A percentile compares a stretch with the other conserved stretches of the same genome.
Conservation (phyloP, 2,113 vertebrate species). For the Numenius arquata region DNA sequence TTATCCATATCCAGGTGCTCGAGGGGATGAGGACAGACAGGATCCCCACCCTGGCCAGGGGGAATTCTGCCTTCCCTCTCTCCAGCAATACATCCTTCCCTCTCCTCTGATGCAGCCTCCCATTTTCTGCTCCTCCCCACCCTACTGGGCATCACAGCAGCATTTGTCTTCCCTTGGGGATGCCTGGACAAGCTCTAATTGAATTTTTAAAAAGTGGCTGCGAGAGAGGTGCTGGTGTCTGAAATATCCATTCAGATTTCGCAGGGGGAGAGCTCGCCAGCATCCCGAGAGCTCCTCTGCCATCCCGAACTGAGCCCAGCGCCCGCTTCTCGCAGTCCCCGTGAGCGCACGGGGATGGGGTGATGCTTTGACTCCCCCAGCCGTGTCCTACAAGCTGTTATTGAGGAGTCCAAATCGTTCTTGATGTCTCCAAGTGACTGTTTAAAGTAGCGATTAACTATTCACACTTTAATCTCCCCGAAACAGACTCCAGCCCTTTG, state of each 20-base stretch:
- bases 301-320: background rate
- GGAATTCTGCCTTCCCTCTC: background rate
- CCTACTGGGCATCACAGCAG: background rate
- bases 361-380: background rate
- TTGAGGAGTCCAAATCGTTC: background rate
- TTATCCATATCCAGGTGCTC: background rate
- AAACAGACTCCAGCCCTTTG: slow-evolving; percentile 50
- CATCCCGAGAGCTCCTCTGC: fast-evolving
- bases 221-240: background rate
- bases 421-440: background rate
- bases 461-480: slow-evolving; percentile 34
- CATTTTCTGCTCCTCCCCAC: background rate
- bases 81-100: background rate
- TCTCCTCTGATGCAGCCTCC: background rate
- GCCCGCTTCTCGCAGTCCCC: fast-evolving
- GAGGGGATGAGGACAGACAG: background rate
- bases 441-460: slow-evolving; percentile 45
- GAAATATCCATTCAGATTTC: background rate
- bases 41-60: background rate
- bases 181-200: background rate
- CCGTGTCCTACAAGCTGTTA: background rate
- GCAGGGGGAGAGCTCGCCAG: background rate
- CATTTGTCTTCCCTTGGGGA: background rate
- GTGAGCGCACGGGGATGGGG: background rate
- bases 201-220: background rate